Conservation (phyloP, 2,113 vertebrate species). For the Percina caprodes region DNA sequence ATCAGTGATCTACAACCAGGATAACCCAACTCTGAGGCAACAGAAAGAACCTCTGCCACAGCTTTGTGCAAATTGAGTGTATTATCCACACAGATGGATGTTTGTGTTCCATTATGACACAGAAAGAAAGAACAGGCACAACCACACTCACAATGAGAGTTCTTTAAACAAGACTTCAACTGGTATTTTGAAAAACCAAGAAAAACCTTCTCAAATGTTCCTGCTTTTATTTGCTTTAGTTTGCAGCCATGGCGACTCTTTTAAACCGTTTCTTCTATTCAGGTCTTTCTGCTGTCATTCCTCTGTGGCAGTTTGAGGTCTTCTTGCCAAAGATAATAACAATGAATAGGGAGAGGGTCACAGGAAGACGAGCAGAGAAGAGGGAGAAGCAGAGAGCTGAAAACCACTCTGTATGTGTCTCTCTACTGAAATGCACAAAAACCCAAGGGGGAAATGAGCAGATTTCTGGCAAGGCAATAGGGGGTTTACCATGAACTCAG, state of each 20-base stretch:
- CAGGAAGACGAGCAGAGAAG: constrained; percentile 54
- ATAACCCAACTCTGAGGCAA: constrained; percentile 11
- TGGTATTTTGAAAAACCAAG: constrained; percentile 12
- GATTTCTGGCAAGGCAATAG: constrained; percentile 46
- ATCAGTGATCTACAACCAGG: constrained; percentile 50
- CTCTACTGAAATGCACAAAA: constrained; percentile 36
- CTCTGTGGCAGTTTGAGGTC: constrained; percentile 18
- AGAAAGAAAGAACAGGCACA: background rate
- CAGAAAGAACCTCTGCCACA: constrained; percentile 25
- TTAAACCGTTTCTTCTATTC: constrained; percentile 61
- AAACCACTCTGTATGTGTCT: constrained; percentile 34
- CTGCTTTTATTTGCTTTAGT: constrained; percentile 13
- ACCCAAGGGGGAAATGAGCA: constrained; percentile 29
- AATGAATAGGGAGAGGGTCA: constrained; percentile 14
- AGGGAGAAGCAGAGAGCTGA: constrained; percentile 41
- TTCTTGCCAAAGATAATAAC: constrained; percentile 63
- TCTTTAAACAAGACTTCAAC: background rate
- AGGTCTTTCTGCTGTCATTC: constrained; percentile 57
- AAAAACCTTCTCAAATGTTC: background rate
- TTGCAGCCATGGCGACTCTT: constrained; percentile 74
- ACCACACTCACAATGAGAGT: background rate
- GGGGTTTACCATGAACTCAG: constrained; percentile 26
- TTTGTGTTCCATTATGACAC: constrained; percentile 18
- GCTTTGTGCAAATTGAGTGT: constrained; percentile 43
- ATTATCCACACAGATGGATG: constrained; percentile 42